Conservation (phyloP, 2,113 vertebrate species). For the Cricetomys ansorgei region DNA sequence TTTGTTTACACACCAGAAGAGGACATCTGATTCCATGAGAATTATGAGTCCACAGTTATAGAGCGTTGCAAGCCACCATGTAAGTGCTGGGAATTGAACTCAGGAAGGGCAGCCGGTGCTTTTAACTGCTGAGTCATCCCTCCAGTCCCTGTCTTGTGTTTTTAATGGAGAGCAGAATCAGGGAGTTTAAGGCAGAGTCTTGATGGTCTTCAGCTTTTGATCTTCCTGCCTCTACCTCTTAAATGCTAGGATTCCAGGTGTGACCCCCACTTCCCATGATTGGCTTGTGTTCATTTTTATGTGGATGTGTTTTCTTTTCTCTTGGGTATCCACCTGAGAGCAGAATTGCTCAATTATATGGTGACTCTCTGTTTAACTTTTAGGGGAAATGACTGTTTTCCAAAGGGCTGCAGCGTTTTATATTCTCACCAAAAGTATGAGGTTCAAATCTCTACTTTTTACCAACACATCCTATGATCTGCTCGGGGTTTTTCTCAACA, state of each 20-base stretch:
- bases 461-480: background rate
- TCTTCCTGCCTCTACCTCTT: background rate
- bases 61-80: too few relatives aligned
- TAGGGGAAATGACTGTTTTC: background rate
- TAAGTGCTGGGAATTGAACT: too few relatives aligned
- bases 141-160: background rate
- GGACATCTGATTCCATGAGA: too few relatives aligned
- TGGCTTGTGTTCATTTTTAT: background rate
- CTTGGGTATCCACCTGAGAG: background rate
- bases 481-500: background rate
- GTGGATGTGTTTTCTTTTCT: background rate
- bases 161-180: background rate
- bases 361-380: background rate
- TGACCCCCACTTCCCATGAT: background rate
- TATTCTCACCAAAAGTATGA: too few relatives aligned
- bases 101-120: background rate
- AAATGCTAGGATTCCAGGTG: background rate
- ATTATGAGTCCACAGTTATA: too few relatives aligned
- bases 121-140: background rate
- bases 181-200: background rate
- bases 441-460: background rate
- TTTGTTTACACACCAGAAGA: too few relatives aligned
- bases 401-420: background rate
- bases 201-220: background rate
- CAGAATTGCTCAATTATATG: background rate